Conservation (phyloP, 2,888 invertebrate genomes). For the Leptopterna dolabrata region DNA sequence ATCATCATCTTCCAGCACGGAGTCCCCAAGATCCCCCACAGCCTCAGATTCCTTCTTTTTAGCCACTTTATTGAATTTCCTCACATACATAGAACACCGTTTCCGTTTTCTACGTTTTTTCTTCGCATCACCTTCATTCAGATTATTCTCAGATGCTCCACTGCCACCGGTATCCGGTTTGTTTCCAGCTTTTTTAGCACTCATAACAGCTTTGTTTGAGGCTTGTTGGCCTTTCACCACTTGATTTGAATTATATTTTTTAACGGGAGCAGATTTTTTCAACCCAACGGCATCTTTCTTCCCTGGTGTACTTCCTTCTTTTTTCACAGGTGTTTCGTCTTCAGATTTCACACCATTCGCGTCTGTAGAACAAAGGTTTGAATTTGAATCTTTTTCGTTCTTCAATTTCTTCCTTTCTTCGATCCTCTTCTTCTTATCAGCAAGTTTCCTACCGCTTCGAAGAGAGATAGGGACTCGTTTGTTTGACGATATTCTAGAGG, state of each 20-base stretch:
- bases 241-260: conserved; percentile 22
- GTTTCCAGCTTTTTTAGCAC: background rate
- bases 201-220: background rate
- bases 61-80: conserved; percentile 29
- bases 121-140: conserved; percentile 28
- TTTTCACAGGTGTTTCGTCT: background rate
- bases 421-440: conserved; percentile 46
- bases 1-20: conserved; percentile 13
- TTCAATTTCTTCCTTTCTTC: conserved; percentile 10
- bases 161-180: conserved; percentile 55
- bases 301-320: background rate
- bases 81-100: conserved; percentile 57
- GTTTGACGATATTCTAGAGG: conserved; percentile 26
- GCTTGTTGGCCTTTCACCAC: background rate
- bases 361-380: background rate
- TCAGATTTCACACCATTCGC: background rate
- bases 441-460: conserved; percentile 50
- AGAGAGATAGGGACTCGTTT: conserved; percentile 33
- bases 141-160: background rate
- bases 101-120: conserved; percentile 54
- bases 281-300: conserved; percentile 16
- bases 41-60: conserved; percentile 41
- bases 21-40: conserved; percentile 15
- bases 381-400: conserved; percentile 29
- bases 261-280: conserved; percentile 21